Conservation (phyloP, 37 sponge, comb jelly and placozoan genomes). For the Dysidea cf. avara region DNA sequence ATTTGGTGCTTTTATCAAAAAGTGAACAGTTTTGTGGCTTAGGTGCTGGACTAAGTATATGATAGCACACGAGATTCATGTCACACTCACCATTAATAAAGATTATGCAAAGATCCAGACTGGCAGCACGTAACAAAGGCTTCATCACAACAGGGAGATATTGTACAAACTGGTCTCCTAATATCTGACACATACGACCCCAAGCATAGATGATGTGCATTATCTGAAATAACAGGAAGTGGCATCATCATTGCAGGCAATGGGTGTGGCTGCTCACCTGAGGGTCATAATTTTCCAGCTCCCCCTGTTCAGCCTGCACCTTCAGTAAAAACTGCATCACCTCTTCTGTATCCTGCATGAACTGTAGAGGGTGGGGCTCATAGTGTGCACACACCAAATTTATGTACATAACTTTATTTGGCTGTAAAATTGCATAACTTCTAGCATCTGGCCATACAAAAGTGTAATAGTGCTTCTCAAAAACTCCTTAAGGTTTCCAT, state of each 20-base stretch:
- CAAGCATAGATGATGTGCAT: conserved; percentile 98
- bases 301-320: conserved; percentile 84
- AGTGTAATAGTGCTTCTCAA: too few relatives aligned
- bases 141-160: conserved; percentile 97
- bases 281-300: conserved; percentile 75
- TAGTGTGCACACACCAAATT: too few relatives aligned
- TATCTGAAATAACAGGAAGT: conserved; percentile 40
- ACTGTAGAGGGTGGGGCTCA: conserved; percentile 41
- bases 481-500: too few relatives aligned
- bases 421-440: background rate
- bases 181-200: conserved; percentile 98
- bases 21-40: too few relatives aligned
- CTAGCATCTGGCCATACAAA: too few relatives aligned
- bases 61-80: too few relatives aligned
- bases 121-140: conserved; percentile 88
- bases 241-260: background rate
- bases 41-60: too few relatives aligned
- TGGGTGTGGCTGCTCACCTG: conserved; percentile 46
- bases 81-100: conserved; percentile 83
- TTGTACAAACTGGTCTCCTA: conserved; percentile 84
- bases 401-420: background rate
- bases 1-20: too few relatives aligned
- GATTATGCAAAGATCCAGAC: conserved; percentile 88
- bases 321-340: conserved; percentile 92
- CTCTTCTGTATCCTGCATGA: conserved; percentile 95